Evolutionary conservation across 2,113 vertebrate genomes (phyloP).

Genomic region (Thermophis baileyi): DNA sequence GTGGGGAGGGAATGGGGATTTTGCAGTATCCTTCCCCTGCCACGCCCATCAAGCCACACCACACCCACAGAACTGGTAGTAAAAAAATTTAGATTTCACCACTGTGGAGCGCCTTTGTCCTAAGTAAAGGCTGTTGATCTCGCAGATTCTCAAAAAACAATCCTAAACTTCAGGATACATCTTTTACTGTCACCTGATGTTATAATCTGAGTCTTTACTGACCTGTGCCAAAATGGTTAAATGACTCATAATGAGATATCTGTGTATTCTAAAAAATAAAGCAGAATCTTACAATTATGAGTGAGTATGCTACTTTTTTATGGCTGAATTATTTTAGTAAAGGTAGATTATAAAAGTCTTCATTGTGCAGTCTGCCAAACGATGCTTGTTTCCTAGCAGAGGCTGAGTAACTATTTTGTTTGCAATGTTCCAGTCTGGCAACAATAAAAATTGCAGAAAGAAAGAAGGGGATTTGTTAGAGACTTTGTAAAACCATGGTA

Average conservation of each 20-base stretch:
- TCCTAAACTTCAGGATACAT: not conserved
- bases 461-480: not conserved
- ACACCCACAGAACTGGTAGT: too few relatives aligned
- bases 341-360: not conserved
- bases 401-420: not conserved
- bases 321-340: not conserved
- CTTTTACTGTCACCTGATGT: not conserved
- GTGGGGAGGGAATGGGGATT: too few relatives aligned
- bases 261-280: constrained; percentile 6
- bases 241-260: not conserved
- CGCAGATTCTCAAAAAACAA: not conserved
- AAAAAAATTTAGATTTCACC: too few relatives aligned
- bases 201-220: not conserved
- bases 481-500: not conserved
- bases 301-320: not conserved
- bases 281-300: not conserved
- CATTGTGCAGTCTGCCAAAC: not conserved
- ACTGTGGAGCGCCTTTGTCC: not conserved
- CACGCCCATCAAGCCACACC: too few relatives aligned
- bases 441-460: not conserved
- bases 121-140: not conserved
- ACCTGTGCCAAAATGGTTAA: not conserved
- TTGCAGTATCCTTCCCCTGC: too few relatives aligned
- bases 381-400: not conserved
- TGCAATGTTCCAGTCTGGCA: not conserved